Conservation (phyloP, 2,888 invertebrate genomes). For the Camptogramma bilineatum region DNA sequence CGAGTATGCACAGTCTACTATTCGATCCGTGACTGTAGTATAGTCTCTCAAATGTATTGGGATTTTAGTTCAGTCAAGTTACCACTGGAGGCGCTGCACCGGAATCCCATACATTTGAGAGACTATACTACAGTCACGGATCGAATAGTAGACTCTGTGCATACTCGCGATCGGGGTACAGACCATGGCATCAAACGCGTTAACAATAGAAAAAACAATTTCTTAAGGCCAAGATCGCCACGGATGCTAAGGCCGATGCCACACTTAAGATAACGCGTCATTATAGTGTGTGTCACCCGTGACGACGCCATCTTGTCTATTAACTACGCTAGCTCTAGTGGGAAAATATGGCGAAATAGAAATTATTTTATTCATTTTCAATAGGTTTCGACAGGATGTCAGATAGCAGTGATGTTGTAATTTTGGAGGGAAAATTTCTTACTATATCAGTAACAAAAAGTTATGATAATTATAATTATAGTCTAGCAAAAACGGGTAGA, state of each 20-base stretch:
- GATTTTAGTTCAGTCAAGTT: too few species aligned
- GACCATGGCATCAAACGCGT: constrained; percentile 14
- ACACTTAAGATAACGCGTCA: constrained; percentile 72
- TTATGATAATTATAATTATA: too few species aligned
- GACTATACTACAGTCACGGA: too few species aligned
- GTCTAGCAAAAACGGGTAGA: too few species aligned
- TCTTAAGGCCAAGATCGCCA: constrained; percentile 50
- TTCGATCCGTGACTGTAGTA: too few species aligned
- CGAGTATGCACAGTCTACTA: too few species aligned
- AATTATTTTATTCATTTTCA: constrained; percentile 23
- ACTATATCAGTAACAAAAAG: too few species aligned
- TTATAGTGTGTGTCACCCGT: constrained; percentile 81
- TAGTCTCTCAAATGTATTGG: too few species aligned
- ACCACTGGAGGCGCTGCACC: too few species aligned
- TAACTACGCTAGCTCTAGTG: constrained; percentile 71
- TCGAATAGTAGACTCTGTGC: too few species aligned
- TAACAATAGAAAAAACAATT: constrained; percentile 55
- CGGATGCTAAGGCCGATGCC: constrained; percentile 82
- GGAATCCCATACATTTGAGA: too few species aligned
- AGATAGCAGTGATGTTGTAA: constrained; percentile 9
- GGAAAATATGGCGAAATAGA: constrained; percentile 66
- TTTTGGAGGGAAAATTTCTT: background rate
- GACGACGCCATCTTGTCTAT: constrained; percentile 78
- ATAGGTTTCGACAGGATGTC: constrained; percentile 31
- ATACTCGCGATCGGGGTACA: too few species aligned